Percentiles rank a stretch among this genome's conserved stretches.
These are phyloP conservation scores for Aphelinus certus DNA, from an alignment of 1,140 invertebrate genomes.

Conservation along the genomic window DNA sequence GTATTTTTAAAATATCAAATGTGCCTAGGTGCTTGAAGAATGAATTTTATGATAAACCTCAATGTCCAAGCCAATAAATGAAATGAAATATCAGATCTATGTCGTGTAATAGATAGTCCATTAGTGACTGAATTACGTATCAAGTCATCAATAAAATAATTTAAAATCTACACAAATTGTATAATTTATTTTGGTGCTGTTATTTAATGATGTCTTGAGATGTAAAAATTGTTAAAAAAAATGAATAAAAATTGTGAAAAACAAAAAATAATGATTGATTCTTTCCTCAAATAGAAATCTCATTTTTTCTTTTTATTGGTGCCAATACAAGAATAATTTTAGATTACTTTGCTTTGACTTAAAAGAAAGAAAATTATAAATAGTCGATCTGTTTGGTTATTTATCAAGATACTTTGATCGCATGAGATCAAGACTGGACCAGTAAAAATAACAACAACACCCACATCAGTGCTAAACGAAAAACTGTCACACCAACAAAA, in stretches of 20 bases:
- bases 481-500: no score
- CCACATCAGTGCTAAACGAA: no score
- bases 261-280: not conserved
- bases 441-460: no score
- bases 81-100: slow-evolving; percentile 24
- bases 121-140: slow-evolving; percentile 12
- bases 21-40: slow-evolving; percentile 3
- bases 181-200: not conserved
- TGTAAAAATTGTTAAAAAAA: slow-evolving; percentile 33
- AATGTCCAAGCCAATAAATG: not conserved
- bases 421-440: no score
- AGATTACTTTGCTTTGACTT: no score
- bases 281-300: not conserved
- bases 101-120: slow-evolving; percentile 19
- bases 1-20: slow-evolving; percentile 17
- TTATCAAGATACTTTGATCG: no score
- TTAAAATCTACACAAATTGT: not conserved
- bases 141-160: not conserved
- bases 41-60: slow-evolving; percentile 1
- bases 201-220: slow-evolving; percentile 1
- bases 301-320: no score
- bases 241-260: slow-evolving; percentile 12
- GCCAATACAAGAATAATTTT: no score
- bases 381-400: no score
- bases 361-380: no score